Conservation (phyloP, 2,888 invertebrate species). For the Lumbricus terrestris region DNA sequence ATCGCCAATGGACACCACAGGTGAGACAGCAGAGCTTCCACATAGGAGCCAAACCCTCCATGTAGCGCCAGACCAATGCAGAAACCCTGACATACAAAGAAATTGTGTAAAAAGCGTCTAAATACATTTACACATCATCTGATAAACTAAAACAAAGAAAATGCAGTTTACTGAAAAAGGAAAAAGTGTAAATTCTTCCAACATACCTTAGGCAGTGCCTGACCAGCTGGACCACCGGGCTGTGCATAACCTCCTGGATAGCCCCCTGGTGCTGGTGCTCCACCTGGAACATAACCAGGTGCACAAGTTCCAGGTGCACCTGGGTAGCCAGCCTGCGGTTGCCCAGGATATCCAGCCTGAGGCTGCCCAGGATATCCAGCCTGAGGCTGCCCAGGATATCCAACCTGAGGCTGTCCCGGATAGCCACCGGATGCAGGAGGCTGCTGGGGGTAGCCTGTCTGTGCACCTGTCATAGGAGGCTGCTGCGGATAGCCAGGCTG, state of each 20-base stretch:
- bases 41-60: too few species aligned
- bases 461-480: neutral
- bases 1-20: too few species aligned
- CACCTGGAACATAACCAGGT: conserved; percentile 5
- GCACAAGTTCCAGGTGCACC: neutral
- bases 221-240: neutral
- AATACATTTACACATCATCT: neutral
- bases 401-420: neutral
- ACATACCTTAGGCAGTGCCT: neutral
- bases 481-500: neutral
- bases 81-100: neutral
- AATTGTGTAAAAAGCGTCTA: neutral
- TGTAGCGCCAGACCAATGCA: too few species aligned
- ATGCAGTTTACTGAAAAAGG: neutral
- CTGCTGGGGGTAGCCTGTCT: neutral
- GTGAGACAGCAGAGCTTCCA: too few species aligned
- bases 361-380: too few species aligned
- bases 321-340: neutral
- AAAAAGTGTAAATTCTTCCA: neutral
- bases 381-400: too few species aligned
- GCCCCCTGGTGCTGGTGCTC: neutral
- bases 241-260: neutral
- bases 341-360: neutral
- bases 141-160: neutral
- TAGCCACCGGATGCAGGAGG: neutral